Base-by-base conservation (phyloP, 2,888 invertebrate species). In the Nomada fabriciana region DNA sequence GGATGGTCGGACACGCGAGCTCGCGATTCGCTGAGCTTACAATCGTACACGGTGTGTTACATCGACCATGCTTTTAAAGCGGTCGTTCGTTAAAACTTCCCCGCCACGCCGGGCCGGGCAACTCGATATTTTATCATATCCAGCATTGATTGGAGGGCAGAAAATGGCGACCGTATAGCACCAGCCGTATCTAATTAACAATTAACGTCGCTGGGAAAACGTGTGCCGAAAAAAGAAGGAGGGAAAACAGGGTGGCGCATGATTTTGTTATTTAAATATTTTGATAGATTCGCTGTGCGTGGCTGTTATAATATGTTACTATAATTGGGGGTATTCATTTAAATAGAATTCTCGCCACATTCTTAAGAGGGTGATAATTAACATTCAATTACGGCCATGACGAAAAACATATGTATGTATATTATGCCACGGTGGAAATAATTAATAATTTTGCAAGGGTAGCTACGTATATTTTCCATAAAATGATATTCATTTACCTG, bases 11-110 rank as follows among this genome's bases (percentile, higher is more conserved):
- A 36, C 59, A 75, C 70, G 55, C 71, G 59, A 57, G 43, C 50
- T 53, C 42, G 60, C 53, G 69, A 69, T 78, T 57, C 47, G 5
- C 7, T 43, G 42, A 11, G 43, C 42, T 29, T 23, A 60, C 57
- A 20, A 50, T 25, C 59, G 23, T 36, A 42, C 69, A 50, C 20
- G 13, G 29, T 25, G 67, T 25, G 55, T 71, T 75, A 18, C 68
- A 55, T 61, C 29, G 64, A 55, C 72, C 60, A n/a, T 23, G 11
- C 18, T 55, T 64, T 59, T 20, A 50, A 61, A 72, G n/a, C 69
- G n/a, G 11, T 57, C 7, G 61, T 73, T 85, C 69, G 59, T 86
- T 85, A 85, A 82, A 82, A 80, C 55, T 74, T 72, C 15, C n/a
- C 25, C 15, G 50, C 3, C 18, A 20, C 47, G 47, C 15, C 15